A percentile compares a stretch with the other conserved stretches of the same genome.
Evolutionary conservation across 2,113 vertebrate genomes (phyloP).

Genomic region (Corythornis cristatus): DNA sequence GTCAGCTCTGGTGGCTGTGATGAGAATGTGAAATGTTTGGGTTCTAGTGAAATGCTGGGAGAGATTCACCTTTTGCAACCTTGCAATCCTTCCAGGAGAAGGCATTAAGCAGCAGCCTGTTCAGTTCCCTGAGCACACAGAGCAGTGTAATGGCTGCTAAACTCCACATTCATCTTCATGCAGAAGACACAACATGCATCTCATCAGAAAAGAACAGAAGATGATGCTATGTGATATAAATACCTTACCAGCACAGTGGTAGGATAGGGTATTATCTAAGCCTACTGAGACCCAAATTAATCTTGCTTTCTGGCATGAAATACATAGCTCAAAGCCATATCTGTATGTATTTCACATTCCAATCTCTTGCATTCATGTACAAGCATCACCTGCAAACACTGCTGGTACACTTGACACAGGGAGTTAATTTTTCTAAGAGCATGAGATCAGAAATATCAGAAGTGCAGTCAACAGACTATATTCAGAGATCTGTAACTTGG

Average conservation of each 20-base stretch:
- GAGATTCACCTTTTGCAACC: background rate
- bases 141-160: background rate
- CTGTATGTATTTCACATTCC: background rate
- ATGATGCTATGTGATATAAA: background rate
- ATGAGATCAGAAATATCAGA: background rate
- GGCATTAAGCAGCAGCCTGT: background rate
- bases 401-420: background rate
- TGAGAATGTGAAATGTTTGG: rapidly evolving
- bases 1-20: background rate
- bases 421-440: background rate
- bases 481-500: background rate
- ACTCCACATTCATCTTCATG: rapidly evolving
- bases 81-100: background rate
- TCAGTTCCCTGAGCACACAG: background rate
- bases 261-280: background rate
- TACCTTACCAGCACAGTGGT: background rate
- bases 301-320: background rate
- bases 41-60: background rate
- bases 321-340: background rate
- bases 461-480: background rate
- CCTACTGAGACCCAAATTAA: background rate
- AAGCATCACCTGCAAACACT: background rate
- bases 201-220: background rate
- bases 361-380: background rate
- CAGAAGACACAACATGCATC: background rate